These are phyloP conservation scores for Galerucella nymphaeae DNA, from an alignment of 2,888 invertebrate genomes.

Conservation along the genomic window DNA sequence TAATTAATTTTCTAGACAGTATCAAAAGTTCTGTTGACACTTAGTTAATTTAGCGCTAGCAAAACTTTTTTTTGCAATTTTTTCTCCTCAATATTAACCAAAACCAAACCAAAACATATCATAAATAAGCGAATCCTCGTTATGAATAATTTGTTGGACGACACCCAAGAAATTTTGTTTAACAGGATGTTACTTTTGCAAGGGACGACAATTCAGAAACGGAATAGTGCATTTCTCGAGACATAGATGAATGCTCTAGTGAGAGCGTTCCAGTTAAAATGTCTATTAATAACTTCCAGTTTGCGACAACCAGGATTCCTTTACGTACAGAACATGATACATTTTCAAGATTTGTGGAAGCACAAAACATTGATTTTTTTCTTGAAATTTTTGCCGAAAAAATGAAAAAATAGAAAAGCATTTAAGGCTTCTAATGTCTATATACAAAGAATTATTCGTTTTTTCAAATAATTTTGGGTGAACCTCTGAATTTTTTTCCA, in stretches of 20 bases:
- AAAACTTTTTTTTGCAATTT: no score
- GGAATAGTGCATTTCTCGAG: slow-evolving; percentile 14
- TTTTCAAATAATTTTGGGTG: no score
- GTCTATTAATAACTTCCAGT: slow-evolving; percentile 21
- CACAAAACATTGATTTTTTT: neutral
- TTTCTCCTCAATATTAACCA: no score
- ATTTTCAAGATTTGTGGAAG: slow-evolving; percentile 16
- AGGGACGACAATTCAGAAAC: slow-evolving; percentile 1
- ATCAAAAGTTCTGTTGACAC: no score
- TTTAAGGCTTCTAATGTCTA: no score
- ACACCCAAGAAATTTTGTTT: neutral
- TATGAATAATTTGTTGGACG: neutral
- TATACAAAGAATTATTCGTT: no score
- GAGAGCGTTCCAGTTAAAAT: slow-evolving; percentile 19
- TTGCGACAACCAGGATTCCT: slow-evolving; percentile 1
- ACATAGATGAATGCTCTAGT: slow-evolving; percentile 23
- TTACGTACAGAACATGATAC: slow-evolving; percentile 6
- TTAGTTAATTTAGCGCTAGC: no score
- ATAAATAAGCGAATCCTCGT: no score
- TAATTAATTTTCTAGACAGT: no score
- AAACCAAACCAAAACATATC: no score
- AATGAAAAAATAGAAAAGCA: no score
- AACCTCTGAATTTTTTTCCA: no score
- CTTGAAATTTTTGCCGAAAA: neutral
- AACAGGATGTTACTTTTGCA: slow-evolving; percentile 18